Conservation (phyloP, 2,113 vertebrate species). For the Crotophaga sulcirostris region DNA sequence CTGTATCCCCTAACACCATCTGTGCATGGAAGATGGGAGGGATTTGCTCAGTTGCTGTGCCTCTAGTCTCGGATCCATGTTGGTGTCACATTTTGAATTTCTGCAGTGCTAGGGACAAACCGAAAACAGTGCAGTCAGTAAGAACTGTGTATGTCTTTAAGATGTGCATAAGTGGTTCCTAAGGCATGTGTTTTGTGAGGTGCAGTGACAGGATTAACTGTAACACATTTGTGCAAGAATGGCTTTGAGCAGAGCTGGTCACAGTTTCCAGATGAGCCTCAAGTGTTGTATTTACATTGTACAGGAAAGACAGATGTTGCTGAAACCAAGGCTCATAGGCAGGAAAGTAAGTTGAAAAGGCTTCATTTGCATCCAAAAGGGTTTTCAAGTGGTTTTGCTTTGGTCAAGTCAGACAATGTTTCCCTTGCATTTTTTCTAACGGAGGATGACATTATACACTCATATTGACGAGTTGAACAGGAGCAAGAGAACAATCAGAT, state of each 20-base stretch:
- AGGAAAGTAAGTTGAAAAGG: not conserved
- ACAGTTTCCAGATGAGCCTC: not conserved
- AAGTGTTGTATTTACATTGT: not conserved
- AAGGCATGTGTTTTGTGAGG: not conserved
- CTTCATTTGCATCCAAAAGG: not conserved
- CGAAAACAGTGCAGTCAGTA: not conserved
- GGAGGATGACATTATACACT: not conserved
- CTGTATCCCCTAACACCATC: not conserved
- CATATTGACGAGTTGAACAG: not conserved
- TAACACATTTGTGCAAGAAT: not conserved
- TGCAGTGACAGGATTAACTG: not conserved
- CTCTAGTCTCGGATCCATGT: not conserved
- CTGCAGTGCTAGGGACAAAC: not conserved
- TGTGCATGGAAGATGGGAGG: not conserved
- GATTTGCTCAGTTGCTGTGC: not conserved
- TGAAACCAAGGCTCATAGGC: not conserved
- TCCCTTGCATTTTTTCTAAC: not conserved
- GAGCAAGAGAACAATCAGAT: not conserved
- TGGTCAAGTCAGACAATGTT: not conserved
- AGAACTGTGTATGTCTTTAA: not conserved
- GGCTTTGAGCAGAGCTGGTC: not conserved
- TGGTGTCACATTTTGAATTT: not conserved
- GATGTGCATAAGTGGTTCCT: not conserved
- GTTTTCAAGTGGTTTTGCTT: not conserved
- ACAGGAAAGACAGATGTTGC: not conserved